Conservation (phyloP, 2,888 invertebrate genomes). For the Morinoia aosen region DNA sequence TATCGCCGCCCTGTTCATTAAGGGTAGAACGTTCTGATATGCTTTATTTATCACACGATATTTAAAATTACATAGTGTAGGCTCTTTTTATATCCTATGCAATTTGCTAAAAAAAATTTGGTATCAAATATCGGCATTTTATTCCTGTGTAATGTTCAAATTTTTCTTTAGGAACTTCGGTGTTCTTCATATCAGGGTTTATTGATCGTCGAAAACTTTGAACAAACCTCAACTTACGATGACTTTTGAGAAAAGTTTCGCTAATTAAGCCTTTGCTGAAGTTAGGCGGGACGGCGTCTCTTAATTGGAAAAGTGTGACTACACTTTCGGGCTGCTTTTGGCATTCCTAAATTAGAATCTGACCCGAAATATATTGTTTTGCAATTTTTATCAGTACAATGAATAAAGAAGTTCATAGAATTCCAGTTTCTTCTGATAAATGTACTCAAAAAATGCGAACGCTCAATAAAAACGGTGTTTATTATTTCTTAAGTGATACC, state of each 20-base stretch:
- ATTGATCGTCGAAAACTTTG: background rate
- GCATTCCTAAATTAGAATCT: background rate
- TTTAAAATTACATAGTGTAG: background rate
- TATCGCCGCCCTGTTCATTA: no score
- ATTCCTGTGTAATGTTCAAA: background rate
- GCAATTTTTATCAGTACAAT: background rate
- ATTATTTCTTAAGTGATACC: no score
- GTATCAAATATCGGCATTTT: background rate
- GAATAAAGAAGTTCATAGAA: background rate
- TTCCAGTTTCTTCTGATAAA: background rate
- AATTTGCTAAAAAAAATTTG: background rate
- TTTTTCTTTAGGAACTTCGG: background rate
- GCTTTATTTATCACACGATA: background rate
- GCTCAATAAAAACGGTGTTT: no score
- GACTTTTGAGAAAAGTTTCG: background rate
- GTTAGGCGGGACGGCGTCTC: background rate
- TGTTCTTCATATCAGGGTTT: background rate
- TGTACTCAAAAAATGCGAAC: background rate
- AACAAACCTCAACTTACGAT: slow-evolving; percentile 12
- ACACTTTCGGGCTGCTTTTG: background rate
- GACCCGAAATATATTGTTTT: background rate
- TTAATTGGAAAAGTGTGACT: background rate
- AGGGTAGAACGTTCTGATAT: no score
- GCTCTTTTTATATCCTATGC: background rate
- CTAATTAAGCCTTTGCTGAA: background rate